Evolutionary conservation across 2,797 vertebrate species (phyloP), one percentile per base, ranked within the genome.

Genomic region (Sebastes jordani): DNA sequence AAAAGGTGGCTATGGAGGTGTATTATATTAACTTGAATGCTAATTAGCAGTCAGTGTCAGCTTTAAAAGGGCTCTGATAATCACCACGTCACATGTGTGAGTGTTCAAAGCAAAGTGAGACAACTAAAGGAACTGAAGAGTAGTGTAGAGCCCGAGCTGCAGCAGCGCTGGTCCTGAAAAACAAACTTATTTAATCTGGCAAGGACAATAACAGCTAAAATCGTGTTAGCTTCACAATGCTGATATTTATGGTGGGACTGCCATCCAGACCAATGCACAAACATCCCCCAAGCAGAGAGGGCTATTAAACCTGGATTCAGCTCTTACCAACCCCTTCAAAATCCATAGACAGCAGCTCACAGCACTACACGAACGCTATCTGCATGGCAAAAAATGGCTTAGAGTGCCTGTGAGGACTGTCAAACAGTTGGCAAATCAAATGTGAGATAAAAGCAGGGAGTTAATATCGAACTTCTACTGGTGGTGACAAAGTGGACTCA

Each of bases 11-110:
- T 66, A 55, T 78, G 76, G 78, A 85, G 84, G 83, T 86, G 79
- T 69, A 67, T 65, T 78, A 72, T 63, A 86, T 76, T 75, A 74
- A 83, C 54, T 59, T 54, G 46, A 71, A 86, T 83, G 64, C 80
- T 87, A 90, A 90, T 92, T 83, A 86, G 70, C 76, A 78, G 75
- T 71, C 61, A 60, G 56, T 52, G 68, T 84, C 58, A 74, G 66
- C 71, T 75, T 82, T 71, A 85, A 86, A 71, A 29, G 54, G 78
- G 79, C 56, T 82, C 27, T 55, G 29, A 76, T 80, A 74, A 86
- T 84, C 46, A 61, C 32, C 25, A 22, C 3, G 18, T 78, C 52
- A 0, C 23, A 30, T 34, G 36, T 83, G 71, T 25, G 79, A 75
- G 52, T 30, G 59, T 78, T 86, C 63, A 87, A 71, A 81, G 72